A percentile compares a stretch with the other conserved stretches of the same genome.
phyloP scores from a whole-genome alignment of 2,797 vertebrate genomes.

The Notamacropus eugenii region DNA sequence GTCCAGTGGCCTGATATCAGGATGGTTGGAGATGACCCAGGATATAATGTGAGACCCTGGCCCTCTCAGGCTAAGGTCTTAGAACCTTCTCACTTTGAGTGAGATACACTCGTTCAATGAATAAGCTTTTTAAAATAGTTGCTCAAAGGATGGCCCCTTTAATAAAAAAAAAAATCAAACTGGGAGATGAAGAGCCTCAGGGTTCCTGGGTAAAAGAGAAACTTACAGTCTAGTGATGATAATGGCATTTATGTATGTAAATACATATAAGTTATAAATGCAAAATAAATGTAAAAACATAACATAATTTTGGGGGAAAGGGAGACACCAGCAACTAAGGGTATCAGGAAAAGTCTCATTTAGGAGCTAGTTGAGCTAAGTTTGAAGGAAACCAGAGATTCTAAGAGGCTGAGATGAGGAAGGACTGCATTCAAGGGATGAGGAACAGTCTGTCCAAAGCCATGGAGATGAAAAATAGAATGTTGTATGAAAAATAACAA shows the following conservation, averaged over 20 bases:
- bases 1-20: too few relatives aligned
- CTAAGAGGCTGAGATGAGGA: slow-evolving; percentile 5
- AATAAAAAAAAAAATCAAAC: too few relatives aligned
- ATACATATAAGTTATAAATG: background rate
- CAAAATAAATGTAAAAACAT: background rate
- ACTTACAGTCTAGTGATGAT: background rate
- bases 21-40: too few relatives aligned
- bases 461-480: background rate
- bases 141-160: too few relatives aligned
- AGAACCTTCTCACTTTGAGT: too few relatives aligned
- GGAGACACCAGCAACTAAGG: background rate
- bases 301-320: background rate
- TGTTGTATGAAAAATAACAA: background rate
- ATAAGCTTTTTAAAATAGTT: too few relatives aligned
- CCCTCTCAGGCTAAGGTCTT: too few relatives aligned
- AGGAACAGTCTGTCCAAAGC: too few relatives aligned
- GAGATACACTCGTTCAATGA: too few relatives aligned
- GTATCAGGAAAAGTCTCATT: background rate
- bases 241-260: background rate
- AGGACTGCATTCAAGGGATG: background rate
- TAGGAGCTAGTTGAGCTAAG: background rate
- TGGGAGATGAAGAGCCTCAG: too few relatives aligned
- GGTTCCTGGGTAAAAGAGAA: too few relatives aligned
- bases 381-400: background rate
- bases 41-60: too few relatives aligned